Evolutionary conservation across 2,888 invertebrate species (phyloP).

Genomic region (Ophion slaviceki): DNA sequence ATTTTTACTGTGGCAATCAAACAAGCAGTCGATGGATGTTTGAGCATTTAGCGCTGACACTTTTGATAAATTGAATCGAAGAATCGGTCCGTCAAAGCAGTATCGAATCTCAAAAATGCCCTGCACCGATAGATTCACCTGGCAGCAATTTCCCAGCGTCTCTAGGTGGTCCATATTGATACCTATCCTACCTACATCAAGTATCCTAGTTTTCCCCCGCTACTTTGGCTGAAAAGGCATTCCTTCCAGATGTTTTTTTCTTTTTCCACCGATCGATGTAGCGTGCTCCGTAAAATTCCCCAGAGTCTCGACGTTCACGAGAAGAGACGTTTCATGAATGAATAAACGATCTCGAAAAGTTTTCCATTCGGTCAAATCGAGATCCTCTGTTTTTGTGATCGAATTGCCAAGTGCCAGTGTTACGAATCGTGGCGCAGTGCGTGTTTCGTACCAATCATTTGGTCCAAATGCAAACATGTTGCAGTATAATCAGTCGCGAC

Average conservation of each 20-base stretch:
- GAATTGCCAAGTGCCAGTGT: not conserved
- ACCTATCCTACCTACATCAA: constrained; percentile 1
- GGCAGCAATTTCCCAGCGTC: not conserved
- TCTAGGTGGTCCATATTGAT: constrained; percentile 7
- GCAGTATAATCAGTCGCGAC: too few relatives aligned
- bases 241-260: not conserved
- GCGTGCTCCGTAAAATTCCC: constrained; percentile 4
- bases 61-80: not conserved
- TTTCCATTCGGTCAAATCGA: not conserved
- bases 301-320: not conserved
- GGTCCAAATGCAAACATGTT: not conserved
- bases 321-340: not conserved
- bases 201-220: not conserved
- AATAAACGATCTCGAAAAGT: not conserved
- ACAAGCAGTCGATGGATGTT: too few relatives aligned
- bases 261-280: not conserved
- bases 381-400: not conserved
- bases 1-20: too few relatives aligned
- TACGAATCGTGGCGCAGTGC: not conserved
- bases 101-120: not conserved
- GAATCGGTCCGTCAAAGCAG: too few relatives aligned
- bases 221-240: not conserved
- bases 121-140: too few relatives aligned
- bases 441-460: not conserved
- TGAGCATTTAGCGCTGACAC: too few relatives aligned